phyloP scores from a whole-genome alignment of 2,113 vertebrate genomes.

The Monopterus albus region DNA sequence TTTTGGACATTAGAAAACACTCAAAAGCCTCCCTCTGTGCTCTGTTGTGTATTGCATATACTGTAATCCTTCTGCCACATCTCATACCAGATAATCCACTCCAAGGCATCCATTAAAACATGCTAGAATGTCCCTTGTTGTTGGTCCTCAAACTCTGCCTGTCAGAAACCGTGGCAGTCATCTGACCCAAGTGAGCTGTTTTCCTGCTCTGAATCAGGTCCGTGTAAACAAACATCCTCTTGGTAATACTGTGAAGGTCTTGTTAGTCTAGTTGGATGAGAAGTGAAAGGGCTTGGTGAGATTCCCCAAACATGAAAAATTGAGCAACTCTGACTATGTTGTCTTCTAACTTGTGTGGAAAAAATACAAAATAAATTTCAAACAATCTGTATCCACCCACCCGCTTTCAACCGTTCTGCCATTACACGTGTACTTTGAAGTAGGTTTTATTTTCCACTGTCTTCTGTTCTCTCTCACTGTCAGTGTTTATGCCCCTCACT shows the following conservation, averaged over 20 bases:
- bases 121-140: constrained; percentile 52
- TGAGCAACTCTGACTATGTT: constrained; percentile 52
- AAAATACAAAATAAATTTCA: too few species aligned
- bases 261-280: constrained; percentile 56
- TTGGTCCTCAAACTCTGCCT: background rate
- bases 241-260: constrained; percentile 47
- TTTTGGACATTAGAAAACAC: constrained; percentile 1
- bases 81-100: background rate
- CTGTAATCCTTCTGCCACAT: background rate
- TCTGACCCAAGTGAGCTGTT: constrained; percentile 20
- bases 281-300: constrained; percentile 32
- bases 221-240: constrained; percentile 59
- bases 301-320: constrained; percentile 66
- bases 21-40: constrained; percentile 2
- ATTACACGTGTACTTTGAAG: constrained; percentile 33
- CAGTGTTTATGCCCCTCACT: background rate
- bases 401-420: constrained; percentile 19
- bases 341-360: constrained; percentile 30
- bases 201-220: constrained; percentile 38
- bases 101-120: background rate
- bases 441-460: constrained; percentile 16
- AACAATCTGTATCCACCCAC: constrained; percentile 26
- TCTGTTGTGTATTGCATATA: background rate
- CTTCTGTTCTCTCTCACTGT: background rate
- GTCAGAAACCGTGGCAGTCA: constrained; percentile 14